Evolutionary conservation across 2,888 invertebrate species (phyloP), one percentile per base, ranked within the genome.

Genomic region (Acleris emargana): DNA sequence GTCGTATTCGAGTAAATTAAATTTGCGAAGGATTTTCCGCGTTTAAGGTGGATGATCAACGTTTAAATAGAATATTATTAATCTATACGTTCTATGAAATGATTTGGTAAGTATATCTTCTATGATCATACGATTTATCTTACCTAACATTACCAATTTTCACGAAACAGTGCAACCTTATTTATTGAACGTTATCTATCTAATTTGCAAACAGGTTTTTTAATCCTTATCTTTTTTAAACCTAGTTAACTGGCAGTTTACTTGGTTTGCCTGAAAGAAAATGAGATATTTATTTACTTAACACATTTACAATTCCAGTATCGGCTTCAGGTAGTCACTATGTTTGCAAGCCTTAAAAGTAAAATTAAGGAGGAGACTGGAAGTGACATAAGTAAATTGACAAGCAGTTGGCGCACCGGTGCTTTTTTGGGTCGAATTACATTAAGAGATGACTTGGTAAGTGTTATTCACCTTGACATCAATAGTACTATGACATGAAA

Each of bases 281-380:
- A n/a, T 45, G 1, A 45, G 17, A 13, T 38, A 45, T 18, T 42
- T 25, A n/a, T 50, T 42, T 28, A 62, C 50, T 16, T 18, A 20
- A 32, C 17, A 6, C 5, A 20, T 53, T 13, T 38, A 32, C 20
- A 38, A 28, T 59, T 50, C 5, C 76, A 75, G 76, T 71, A 72
- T 67, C 63, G 59, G 63, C 57, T 68, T 45, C 62, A 62, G 57
- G 52, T 67, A 66, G 70, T 63, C 71, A 93, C 82, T 81, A 97
- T 97, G 97, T 97, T 97, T 86, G 95, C 97, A 59, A 96, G 96
- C 79, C 89, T 97, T 72, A 97, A 97, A 88, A 97, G 97, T 88
- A 97, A 97, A 93, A 97, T 97, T 76, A 96, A 96, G 76, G 97
- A 97, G 84, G 97, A 97, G 93, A 97, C 97, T 71, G 97, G 97